Evolutionary conservation across 1,140 invertebrate species (phyloP), one percentile per base, ranked within the genome.

Genomic region (Papilio machaon): DNA sequence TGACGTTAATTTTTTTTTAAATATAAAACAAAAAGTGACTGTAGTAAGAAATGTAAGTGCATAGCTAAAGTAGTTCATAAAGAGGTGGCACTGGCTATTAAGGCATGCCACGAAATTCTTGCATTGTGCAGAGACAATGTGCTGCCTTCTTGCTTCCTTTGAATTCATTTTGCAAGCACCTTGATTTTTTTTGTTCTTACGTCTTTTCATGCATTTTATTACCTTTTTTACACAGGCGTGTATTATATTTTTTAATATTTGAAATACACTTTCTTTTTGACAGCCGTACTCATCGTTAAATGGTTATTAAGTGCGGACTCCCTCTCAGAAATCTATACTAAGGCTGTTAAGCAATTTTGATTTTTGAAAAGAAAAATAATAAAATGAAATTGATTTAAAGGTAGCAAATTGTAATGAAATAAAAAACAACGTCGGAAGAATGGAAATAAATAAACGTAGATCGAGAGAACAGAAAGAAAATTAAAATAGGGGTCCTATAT

Each of bases 401-500:
- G 15, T 52, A 17, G 15, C 49, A 15, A 52, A 52, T 58, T 19
- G n/a, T 19, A 58, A 58, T 58, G n/a, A 19, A 58, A 58, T n/a
- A 9, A n/a, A 19, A 19, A 10, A 58, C 9, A 9, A 58, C 6
- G 8, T 9, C 17, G 9, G 1, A n/a, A n/a, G 54, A 58, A 58
- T 58, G 17, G 17, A 58, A 58, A 58, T 58, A 58, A 58, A 58
- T 58, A 19, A 52, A 19, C 54, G 17, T n/a, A n/a, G 17, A 58
- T 19, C 38, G 38, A 54, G 17, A 13, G 52, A 54, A 54, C 15
- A 70, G 30, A 70, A 35, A 38, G 43, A 46, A 74, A 80, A 82
- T 82, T 77, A 81, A 83, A 83, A 47, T 74, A 30, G 60, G 82
- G 73, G 73, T 38, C 64, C 64, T 30, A 76, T 77, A 79, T 78